A percentile compares a stretch with the other conserved stretches of the same genome.
phyloP scores from a whole-genome alignment of 2,113 vertebrate genomes.

The Candoia aspera region DNA sequence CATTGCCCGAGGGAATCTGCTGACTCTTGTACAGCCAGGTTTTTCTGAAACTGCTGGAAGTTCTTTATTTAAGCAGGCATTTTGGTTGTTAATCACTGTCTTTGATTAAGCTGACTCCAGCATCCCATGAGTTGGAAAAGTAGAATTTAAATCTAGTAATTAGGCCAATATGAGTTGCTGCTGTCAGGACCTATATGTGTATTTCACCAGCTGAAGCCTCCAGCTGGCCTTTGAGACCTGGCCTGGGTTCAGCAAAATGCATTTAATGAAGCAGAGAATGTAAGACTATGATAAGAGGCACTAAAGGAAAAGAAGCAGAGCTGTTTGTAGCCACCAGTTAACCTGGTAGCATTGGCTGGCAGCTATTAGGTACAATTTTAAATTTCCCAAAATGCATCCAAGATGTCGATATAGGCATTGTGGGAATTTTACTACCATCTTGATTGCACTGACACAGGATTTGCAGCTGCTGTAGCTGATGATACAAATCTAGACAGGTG shows the following conservation, averaged over 20 bases:
- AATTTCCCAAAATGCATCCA: not conserved
- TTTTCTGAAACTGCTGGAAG: not conserved
- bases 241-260: not conserved
- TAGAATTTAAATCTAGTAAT: not conserved
- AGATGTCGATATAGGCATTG: no score
- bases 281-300: not conserved
- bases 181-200: not conserved
- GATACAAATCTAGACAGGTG: conserved; percentile 43
- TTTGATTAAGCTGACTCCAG: not conserved
- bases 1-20: not conserved
- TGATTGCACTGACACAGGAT: conserved; percentile 33
- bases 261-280: not conserved
- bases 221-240: not conserved
- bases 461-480: conserved; percentile 45
- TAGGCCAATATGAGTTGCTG: not conserved
- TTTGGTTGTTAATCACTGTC: not conserved
- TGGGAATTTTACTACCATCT: conserved; percentile 22
- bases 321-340: not conserved
- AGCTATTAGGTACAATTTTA: conserved; percentile 1
- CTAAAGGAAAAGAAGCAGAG: not conserved
- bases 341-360: not conserved
- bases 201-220: not conserved
- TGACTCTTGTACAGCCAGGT: not conserved
- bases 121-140: not conserved
- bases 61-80: not conserved